These are phyloP conservation scores for Phenganax subtilis DNA, from an alignment of 92 coral and sea anemone species.

Conservation along the genomic window DNA sequence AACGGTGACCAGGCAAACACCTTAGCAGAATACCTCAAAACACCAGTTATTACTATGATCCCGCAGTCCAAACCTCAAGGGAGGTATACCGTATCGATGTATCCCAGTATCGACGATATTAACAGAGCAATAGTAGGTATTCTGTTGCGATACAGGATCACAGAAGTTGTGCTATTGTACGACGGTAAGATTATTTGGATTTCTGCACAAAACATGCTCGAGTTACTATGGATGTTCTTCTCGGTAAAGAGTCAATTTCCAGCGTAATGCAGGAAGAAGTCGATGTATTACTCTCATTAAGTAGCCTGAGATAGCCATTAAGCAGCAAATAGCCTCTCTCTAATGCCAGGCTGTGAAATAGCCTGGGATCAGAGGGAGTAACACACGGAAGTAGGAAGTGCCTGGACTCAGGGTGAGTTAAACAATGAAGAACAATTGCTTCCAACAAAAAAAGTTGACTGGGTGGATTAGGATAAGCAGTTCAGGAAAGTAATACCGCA, in stretches of 20 bases:
- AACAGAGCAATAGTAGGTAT: conserved; percentile 21
- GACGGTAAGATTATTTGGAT: background rate
- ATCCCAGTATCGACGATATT: conserved; percentile 10
- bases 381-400: no score
- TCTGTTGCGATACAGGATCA: conserved; percentile 18
- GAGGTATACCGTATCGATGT: conserved; percentile 26
- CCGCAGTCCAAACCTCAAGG: conserved; percentile 34
- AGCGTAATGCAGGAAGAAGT: background rate
- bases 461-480: no score
- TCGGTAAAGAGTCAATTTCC: background rate
- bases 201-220: background rate
- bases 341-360: no score
- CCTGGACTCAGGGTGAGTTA: no score
- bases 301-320: background rate
- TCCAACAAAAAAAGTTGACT: no score
- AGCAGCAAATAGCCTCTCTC: no score
- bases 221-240: background rate
- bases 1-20: conserved; percentile 8
- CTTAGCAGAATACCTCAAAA: conserved; percentile 20
- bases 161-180: conserved; percentile 1
- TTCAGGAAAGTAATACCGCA: no score
- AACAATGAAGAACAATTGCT: no score
- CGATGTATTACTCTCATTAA: background rate
- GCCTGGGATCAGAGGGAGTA: no score
- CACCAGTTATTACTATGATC: conserved; percentile 23